Conservation (phyloP, 53 echinoderm and acorn worm species). For the Apostichopus leukothele region DNA sequence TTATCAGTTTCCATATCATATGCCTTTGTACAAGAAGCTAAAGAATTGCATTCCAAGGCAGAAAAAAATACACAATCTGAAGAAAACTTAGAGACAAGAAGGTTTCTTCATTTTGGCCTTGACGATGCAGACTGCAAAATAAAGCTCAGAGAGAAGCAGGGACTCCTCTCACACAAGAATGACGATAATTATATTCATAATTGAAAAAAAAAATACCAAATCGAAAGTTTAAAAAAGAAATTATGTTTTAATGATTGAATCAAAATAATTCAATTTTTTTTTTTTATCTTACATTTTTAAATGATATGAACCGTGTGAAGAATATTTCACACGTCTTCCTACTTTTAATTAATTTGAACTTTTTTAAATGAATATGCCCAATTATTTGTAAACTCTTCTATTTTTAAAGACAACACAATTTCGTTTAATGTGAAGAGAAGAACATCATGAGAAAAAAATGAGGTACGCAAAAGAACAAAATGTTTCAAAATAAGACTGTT, state of each 20-base stretch:
- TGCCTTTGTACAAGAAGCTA: slow-evolving; percentile 11
- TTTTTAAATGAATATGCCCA: too few relatives aligned
- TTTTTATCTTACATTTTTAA: neutral
- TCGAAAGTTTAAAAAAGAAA: neutral
- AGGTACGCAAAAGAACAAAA: too few relatives aligned
- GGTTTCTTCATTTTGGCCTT: neutral
- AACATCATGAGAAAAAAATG: too few relatives aligned
- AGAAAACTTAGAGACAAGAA: neutral
- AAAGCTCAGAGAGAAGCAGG: neutral
- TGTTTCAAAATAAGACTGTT: too few relatives aligned
- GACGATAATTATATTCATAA: neutral
- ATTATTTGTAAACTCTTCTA: too few relatives aligned
- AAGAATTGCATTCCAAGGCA: slow-evolving; percentile 2
- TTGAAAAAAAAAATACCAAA: neutral
- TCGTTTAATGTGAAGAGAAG: too few relatives aligned
- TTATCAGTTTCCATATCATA: neutral
- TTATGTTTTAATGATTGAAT: neutral
- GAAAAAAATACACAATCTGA: slow-evolving; percentile 9
- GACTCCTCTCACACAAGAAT: neutral
- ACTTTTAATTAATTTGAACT: too few relatives aligned
- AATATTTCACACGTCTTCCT: too few relatives aligned
- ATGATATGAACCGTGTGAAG: too few relatives aligned
- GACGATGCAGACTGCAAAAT: neutral
- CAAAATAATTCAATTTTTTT: neutral
- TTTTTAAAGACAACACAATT: too few relatives aligned